These are phyloP conservation scores for Pimpla rufipes DNA, from an alignment of 2,888 invertebrate genomes.

Conservation along the genomic window DNA sequence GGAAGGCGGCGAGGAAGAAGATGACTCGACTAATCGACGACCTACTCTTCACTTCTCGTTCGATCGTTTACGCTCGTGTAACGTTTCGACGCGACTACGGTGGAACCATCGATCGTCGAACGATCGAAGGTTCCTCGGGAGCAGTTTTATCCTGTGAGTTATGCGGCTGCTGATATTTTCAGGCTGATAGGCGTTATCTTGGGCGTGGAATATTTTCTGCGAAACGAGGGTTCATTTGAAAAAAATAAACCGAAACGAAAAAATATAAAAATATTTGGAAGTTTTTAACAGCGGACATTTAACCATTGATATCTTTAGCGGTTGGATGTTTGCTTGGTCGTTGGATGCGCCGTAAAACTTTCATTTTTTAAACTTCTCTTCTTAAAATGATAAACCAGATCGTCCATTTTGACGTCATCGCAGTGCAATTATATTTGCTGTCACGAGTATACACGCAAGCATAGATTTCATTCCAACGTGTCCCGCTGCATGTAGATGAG, in stretches of 20 bases:
- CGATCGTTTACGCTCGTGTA: conserved; percentile 48
- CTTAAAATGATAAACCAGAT: too few species aligned
- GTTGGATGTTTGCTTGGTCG: too few species aligned
- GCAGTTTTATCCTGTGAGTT: not conserved
- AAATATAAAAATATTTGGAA: too few species aligned
- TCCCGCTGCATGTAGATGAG: conserved; percentile 20
- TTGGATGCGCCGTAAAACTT: too few species aligned
- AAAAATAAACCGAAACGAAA: not conserved
- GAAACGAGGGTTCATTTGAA: not conserved
- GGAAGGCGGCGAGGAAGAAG: conserved; percentile 14
- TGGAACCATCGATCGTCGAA: conserved; percentile 71
- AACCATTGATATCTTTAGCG: too few species aligned
- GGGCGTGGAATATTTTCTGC: too few species aligned
- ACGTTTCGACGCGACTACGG: conserved; percentile 53
- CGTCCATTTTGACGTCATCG: not conserved
- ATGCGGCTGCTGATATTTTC: too few species aligned
- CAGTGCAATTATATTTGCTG: not conserved
- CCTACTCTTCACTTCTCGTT: conserved; percentile 63
- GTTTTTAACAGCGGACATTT: too few species aligned
- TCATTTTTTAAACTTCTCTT: too few species aligned
- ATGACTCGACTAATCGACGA: conserved; percentile 73
- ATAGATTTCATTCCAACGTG: conserved; percentile 27
- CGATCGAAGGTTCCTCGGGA: not conserved
- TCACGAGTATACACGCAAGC: not conserved
- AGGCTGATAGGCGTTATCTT: too few species aligned